Base-by-base conservation (phyloP, 2,797 vertebrate genomes). In the Moxostoma hubbsi region DNA sequence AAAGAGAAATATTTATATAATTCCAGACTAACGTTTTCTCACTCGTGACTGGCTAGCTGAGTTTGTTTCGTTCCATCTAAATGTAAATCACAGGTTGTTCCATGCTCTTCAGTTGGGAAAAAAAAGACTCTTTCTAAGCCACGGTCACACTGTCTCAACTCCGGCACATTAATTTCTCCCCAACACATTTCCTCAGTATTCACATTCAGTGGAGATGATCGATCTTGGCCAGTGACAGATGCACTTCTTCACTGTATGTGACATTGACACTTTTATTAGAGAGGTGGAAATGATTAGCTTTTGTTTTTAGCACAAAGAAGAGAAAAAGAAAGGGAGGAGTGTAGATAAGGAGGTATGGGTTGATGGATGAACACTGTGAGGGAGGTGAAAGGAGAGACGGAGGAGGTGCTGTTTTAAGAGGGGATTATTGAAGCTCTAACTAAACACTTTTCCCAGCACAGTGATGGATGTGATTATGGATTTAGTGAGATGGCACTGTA, bases 11-110 rank as follows among this genome's bases (percentile, higher is more conserved):
- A 78, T 78, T 63, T 16, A 9, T 67, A 75, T 61, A 54, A 16
- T 43, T 71, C 69, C 46, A 5, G 47, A 49, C 13, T 12, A 78
- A 47, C 5, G 2, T 73, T 62, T 15, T 53, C 12, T 12, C 36
- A 53, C 50, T 82, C 70, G 7, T 64, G 58, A 36, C 69, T 73
- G 62, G 68, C 68, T 74, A 43, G 67, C 62, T 24, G 18, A 46
- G 72, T 73, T 71, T 58, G 59, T 83, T 70, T 63, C 43, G 58
- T 81, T 78, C 75, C 67, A 83, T 83, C 82, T 85, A 85, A 85
- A 85, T 82, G 82, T 75, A 83, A 85, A 83, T 83, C 59, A 1
- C 18, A 18, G 49, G 69, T 53, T 57, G 70, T 83, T 79, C 80
- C 47, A 63, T 73, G 18, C 71, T 79, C 62, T 64, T 46, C 51